A percentile compares a stretch with the other conserved stretches of the same genome.
phyloP scores from a whole-genome alignment of 2,888 invertebrate species.

The Phlogophora meticulosa region DNA sequence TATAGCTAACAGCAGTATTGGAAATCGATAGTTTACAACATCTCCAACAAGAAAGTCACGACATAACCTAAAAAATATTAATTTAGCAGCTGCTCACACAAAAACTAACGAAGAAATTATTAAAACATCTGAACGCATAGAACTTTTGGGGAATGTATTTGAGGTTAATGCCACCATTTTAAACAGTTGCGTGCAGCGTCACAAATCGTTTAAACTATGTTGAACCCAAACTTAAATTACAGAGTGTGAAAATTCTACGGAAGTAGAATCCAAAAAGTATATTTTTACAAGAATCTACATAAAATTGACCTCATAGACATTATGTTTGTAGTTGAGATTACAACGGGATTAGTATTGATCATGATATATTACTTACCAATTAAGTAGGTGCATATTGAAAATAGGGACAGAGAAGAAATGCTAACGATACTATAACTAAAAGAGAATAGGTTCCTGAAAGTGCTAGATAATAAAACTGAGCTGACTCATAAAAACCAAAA shows the following conservation, averaged over 20 bases:
- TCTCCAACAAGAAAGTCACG: conserved; percentile 28
- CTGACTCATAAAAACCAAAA: conserved; percentile 24
- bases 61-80: conserved; percentile 24
- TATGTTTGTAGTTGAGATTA: conserved; percentile 16
- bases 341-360: conserved; percentile 1
- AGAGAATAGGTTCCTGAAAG: not conserved
- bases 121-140: conserved; percentile 44
- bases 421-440: too few species aligned
- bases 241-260: conserved; percentile 34
- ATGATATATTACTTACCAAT: not conserved
- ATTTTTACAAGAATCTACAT: conserved; percentile 6
- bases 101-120: conserved; percentile 15
- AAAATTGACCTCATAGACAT: conserved; percentile 8
- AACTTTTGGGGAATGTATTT: conserved; percentile 33
- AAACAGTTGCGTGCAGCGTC: conserved; percentile 37
- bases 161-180: conserved; percentile 40
- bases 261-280: conserved; percentile 11
- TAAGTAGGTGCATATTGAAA: conserved; percentile 12
- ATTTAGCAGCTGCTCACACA: conserved; percentile 36
- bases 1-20: not conserved
- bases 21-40: not conserved
- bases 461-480: conserved; percentile 8
- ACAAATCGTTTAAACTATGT: conserved; percentile 42
- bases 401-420: conserved; percentile 3
- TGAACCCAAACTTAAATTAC: conserved; percentile 34